phyloP scores from a whole-genome alignment of 2,113 vertebrate species.

The Vulpes vulpes region DNA sequence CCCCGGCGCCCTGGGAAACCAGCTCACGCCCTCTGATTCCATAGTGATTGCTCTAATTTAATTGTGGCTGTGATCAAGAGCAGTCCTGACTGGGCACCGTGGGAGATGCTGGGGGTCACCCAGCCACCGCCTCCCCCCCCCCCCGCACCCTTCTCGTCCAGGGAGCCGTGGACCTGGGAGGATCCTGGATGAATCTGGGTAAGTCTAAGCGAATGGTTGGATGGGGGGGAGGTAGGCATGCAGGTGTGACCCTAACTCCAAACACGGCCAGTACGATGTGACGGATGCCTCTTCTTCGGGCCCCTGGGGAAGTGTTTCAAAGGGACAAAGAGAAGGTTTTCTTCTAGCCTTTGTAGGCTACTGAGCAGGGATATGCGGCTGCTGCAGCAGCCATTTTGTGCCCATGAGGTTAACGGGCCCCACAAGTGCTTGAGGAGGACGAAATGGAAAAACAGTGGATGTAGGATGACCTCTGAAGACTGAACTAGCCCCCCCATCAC shows the following conservation, averaged over 20 bases:
- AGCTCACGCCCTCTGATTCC: neutral
- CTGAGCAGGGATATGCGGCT: neutral
- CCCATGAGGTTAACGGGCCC: neutral
- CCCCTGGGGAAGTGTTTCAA: neutral
- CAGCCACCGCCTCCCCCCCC: neutral
- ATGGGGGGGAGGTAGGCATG: neutral
- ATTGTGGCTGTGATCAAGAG: neutral
- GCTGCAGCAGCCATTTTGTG: neutral
- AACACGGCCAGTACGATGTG: neutral
- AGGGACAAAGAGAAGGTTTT: neutral
- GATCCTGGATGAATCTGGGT: neutral
- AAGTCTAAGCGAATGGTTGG: neutral
- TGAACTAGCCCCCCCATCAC: neutral
- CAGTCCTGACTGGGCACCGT: neutral
- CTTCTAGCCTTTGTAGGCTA: neutral
- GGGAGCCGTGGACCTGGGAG: neutral
- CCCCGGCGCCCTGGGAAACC: neutral
- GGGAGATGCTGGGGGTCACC: neutral
- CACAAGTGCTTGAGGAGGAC: neutral
- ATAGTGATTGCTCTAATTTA: neutral
- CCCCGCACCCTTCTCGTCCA: neutral
- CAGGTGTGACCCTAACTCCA: neutral
- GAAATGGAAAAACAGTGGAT: neutral
- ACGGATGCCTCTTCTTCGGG: neutral
- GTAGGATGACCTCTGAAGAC: neutral